phyloP scores from a whole-genome alignment of 2,113 vertebrate species.

The Piprites chloris region DNA sequence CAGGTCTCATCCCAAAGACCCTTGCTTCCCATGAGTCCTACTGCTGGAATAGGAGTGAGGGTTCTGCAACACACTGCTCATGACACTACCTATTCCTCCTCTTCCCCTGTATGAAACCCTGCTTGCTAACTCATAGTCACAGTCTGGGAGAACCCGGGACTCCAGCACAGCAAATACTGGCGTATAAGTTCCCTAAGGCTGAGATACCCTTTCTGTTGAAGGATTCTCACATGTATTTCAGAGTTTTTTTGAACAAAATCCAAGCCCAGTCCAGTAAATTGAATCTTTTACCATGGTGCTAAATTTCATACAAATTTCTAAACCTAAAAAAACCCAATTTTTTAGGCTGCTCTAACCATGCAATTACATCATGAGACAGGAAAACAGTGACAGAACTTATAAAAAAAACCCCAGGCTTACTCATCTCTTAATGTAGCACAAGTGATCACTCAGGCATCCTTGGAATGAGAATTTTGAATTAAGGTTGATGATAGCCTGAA shows the following conservation, averaged over 20 bases:
- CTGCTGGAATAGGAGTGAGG: neutral
- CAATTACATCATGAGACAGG: neutral
- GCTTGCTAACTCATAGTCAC: neutral
- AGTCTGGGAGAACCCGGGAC: neutral
- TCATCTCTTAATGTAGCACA: conserved; percentile 2
- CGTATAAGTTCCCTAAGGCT: neutral
- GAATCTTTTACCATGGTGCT: neutral
- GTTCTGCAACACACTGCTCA: neutral
- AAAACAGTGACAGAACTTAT: neutral
- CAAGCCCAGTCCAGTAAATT: neutral
- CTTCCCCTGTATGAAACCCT: neutral
- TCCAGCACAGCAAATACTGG: neutral
- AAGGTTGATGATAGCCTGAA: conserved; percentile 41
- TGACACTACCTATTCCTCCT: neutral
- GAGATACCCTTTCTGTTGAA: neutral
- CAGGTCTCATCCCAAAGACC: neutral
- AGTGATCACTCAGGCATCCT: conserved; percentile 18
- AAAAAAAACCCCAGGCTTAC: neutral
- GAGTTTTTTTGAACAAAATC: neutral
- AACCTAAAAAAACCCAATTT: neutral
- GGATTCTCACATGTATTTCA: neutral
- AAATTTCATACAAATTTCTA: neutral
- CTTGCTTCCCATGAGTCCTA: neutral
- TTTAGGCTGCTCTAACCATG: neutral
- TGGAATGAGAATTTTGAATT: conserved; percentile 45